phyloP scores from a whole-genome alignment of 1,140 invertebrate species.

The Drosophila pseudoobscura region DNA sequence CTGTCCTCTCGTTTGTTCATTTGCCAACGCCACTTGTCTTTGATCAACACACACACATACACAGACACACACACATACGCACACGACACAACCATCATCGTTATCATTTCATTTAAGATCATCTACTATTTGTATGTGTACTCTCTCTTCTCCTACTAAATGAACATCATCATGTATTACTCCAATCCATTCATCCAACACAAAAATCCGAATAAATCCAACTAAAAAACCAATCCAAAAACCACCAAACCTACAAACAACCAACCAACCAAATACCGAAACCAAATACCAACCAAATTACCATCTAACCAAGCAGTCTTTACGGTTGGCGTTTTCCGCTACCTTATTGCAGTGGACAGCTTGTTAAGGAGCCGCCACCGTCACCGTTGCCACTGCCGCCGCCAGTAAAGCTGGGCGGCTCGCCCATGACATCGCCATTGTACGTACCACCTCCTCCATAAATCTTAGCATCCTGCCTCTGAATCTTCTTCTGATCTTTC shows the following conservation, averaged over 20 bases:
- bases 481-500: background rate
- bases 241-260: conserved; percentile 8
- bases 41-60: too few relatives aligned
- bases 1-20: too few relatives aligned
- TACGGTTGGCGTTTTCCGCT: conserved; percentile 96
- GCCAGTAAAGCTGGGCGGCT: conserved; percentile 88
- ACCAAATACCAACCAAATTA: conserved; percentile 37
- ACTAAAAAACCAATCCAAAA: conserved; percentile 32
- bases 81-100: conserved; percentile 2
- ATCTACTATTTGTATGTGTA: conserved; percentile 23
- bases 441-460: conserved; percentile 83
- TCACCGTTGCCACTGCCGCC: conserved; percentile 90
- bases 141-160: conserved; percentile 38
- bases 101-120: conserved; percentile 6
- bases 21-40: too few relatives aligned
- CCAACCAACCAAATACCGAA: background rate
- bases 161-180: conserved; percentile 53
- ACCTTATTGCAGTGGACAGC: conserved; percentile 93
- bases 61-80: too few relatives aligned
- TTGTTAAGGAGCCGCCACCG: conserved; percentile 89
- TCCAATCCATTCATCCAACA: conserved; percentile 38
- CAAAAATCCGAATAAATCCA: conserved; percentile 18
- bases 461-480: too few relatives aligned
- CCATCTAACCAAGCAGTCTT: conserved; percentile 88
- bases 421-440: conserved; percentile 87